Conservation (phyloP, 2,113 vertebrate species). For the Cyprinodon variegatus region DNA sequence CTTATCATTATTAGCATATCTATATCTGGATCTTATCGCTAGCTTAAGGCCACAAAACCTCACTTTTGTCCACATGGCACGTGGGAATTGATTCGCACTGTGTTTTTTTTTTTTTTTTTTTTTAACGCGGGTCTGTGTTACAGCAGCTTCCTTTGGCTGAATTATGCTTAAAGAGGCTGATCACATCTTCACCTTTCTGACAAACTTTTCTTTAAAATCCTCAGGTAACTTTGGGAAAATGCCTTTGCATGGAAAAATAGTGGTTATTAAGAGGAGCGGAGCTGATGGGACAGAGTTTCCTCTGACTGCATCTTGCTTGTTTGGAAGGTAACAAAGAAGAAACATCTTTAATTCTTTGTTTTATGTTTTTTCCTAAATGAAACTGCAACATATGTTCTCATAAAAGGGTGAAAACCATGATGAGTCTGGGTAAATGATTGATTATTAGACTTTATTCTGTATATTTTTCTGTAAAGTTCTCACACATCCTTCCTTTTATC, state of each 20-base stretch:
- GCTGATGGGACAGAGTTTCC: slow-evolving; percentile 87
- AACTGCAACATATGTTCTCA: background rate
- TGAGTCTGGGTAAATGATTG: background rate
- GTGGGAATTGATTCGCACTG: slow-evolving; percentile 11
- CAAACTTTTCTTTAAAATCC: background rate
- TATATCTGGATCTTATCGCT: background rate
- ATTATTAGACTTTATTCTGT: background rate
- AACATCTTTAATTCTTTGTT: background rate
- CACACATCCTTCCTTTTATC: background rate
- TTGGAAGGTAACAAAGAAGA: slow-evolving; percentile 84
- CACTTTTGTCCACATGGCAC: slow-evolving; percentile 13
- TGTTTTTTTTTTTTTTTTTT: background rate
- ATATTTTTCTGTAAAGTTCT: background rate
- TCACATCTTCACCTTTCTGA: background rate
- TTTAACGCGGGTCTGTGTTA: background rate
- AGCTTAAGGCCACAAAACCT: background rate
- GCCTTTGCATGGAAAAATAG: slow-evolving; percentile 84
- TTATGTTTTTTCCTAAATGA: background rate
- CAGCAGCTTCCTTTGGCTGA: background rate
- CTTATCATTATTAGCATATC: background rate
- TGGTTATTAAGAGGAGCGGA: slow-evolving; percentile 87
- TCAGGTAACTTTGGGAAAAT: slow-evolving; percentile 79
- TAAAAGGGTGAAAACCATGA: background rate
- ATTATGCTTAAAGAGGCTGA: background rate
- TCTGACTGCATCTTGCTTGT: slow-evolving; percentile 85